These are phyloP conservation scores for Odocoileus hemionus DNA, from an alignment of 2,113 vertebrate genomes.

Conservation along the genomic window DNA sequence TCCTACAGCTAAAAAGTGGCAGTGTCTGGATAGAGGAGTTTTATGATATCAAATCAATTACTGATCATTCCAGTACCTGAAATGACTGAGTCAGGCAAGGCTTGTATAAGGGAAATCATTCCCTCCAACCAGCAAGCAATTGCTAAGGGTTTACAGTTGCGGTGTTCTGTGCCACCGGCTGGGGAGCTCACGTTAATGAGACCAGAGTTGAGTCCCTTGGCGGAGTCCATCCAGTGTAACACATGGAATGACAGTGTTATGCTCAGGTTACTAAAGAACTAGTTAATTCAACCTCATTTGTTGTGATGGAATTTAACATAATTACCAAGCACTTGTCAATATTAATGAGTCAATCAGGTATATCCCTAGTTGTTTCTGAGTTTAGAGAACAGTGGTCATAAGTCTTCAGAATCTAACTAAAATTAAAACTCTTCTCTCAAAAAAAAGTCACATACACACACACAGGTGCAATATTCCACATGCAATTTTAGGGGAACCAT, in stretches of 20 bases:
- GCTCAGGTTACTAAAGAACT: neutral
- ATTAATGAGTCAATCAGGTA: neutral
- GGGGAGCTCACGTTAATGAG: neutral
- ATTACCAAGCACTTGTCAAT: neutral
- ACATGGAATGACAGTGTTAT: neutral
- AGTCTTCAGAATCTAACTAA: neutral
- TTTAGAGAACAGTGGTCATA: neutral
- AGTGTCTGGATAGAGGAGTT: neutral
- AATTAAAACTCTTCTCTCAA: neutral
- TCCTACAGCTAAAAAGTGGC: neutral
- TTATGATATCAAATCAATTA: neutral
- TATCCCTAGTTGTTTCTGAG: neutral
- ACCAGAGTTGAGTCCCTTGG: neutral
- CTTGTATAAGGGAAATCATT: neutral
- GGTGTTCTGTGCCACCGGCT: no score
- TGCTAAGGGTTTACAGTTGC: no score
- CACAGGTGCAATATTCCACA: neutral
- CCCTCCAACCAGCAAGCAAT: neutral
- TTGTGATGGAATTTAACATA: neutral
- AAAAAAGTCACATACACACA: neutral
- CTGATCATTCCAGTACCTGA: neutral
- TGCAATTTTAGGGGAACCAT: neutral
- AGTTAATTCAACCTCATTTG: neutral
- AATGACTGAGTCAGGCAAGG: neutral
- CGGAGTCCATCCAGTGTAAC: neutral